Evolutionary conservation across 2,797 vertebrate species (phyloP).

Genomic region (Varecia variegata): DNA sequence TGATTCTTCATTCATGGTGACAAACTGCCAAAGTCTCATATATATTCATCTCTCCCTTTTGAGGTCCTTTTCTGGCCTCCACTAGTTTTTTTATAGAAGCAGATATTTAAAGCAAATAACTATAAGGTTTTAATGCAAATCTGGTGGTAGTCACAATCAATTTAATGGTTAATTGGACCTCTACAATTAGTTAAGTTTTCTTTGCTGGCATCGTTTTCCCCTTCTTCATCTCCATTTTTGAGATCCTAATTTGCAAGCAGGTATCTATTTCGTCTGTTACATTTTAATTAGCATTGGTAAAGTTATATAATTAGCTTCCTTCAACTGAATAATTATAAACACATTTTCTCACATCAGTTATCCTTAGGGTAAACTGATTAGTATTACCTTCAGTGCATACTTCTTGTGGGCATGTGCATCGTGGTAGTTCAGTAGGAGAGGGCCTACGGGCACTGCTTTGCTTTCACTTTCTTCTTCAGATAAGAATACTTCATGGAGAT

Average conservation of each 20-base stretch:
- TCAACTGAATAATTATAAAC: neutral
- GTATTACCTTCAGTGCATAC: conserved; percentile 83
- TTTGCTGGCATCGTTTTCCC: neutral
- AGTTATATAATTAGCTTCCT: neutral
- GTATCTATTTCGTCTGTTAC: neutral
- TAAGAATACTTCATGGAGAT: conserved; percentile 84
- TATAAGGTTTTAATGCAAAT: neutral
- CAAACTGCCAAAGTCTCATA: conserved; percentile 9
- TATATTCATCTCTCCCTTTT: conserved; percentile 4
- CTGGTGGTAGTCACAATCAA: neutral
- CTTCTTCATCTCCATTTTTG: neutral
- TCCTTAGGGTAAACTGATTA: too few relatives aligned
- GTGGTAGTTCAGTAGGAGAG: conserved; percentile 88
- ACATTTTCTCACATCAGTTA: neutral
- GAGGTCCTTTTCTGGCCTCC: neutral
- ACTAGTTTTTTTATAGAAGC: neutral
- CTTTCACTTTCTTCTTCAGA: conserved; percentile 59
- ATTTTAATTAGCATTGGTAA: neutral
- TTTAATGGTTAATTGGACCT: neutral
- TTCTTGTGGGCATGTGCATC: conserved; percentile 85
- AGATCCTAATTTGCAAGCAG: neutral
- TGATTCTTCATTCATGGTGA: neutral
- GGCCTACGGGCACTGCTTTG: conserved; percentile 61
- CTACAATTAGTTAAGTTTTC: neutral
- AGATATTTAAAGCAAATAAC: neutral